Evolutionary conservation across 1,140 invertebrate genomes (phyloP).

Genomic region (Drosophila repletoides): DNA sequence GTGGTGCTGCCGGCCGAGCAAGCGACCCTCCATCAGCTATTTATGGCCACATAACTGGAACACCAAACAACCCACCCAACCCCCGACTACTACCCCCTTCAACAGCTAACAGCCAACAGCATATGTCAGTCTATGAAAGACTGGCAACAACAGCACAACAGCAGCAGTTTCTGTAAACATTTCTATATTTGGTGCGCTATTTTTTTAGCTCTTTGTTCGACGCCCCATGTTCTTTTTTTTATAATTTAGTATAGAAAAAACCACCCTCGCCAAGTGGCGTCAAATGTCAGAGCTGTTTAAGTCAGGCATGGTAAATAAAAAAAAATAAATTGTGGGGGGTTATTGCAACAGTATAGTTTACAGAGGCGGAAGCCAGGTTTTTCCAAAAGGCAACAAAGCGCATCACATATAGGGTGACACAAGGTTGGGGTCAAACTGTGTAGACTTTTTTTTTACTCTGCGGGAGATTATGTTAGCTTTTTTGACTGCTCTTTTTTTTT

Average conservation of each 20-base stretch:
- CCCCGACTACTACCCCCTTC: neutral
- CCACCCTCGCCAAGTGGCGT: slow-evolving; percentile 61
- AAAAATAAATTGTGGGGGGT: neutral
- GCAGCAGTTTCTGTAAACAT: slow-evolving; percentile 26
- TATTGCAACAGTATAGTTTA: slow-evolving; percentile 39
- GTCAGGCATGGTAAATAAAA: slow-evolving; percentile 59
- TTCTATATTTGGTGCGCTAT: slow-evolving; percentile 52
- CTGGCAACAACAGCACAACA: slow-evolving; percentile 45
- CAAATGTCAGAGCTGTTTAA: slow-evolving; percentile 75
- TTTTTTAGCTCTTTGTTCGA: slow-evolving; percentile 42
- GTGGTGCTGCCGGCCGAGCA: neutral
- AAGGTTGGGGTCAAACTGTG: slow-evolving; percentile 7
- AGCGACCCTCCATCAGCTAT: slow-evolving; percentile 53
- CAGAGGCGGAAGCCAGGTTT: slow-evolving; percentile 53
- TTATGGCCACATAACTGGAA: slow-evolving; percentile 72
- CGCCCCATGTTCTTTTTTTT: slow-evolving; percentile 8
- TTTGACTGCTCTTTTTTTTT: slow-evolving; percentile 9
- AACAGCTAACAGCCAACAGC: too few species aligned
- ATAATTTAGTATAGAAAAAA: slow-evolving; percentile 21
- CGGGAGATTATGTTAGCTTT: neutral
- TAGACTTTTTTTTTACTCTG: neutral
- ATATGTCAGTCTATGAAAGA: slow-evolving; percentile 71
- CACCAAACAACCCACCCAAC: slow-evolving; percentile 48
- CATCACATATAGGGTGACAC: slow-evolving; percentile 68
- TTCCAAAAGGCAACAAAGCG: slow-evolving; percentile 70